Base-by-base conservation (phyloP, 2,888 invertebrate genomes). In the Bugula neritina region DNA sequence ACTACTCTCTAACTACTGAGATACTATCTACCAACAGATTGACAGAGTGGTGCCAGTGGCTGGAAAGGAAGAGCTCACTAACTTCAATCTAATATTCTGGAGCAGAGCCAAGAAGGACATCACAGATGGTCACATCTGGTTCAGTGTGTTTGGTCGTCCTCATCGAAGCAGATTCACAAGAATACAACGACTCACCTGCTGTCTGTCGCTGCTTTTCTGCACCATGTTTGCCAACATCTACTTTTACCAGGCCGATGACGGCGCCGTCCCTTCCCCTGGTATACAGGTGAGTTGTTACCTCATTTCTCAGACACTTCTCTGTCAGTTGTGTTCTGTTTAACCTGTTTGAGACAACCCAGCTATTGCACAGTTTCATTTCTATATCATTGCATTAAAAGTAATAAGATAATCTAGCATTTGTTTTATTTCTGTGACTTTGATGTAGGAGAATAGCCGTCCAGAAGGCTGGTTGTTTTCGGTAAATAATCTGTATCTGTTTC, bases 221-320 rank as follows among this genome's bases (percentile, higher is more conserved):
- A 79, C 82, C 34, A 84, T 85, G 84, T 74, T 85, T 72, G 80
- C 79, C 35, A 82, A 80, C 73, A 83, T 84, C 54, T 79, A 84
- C 80, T 84, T 74, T 72, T 75, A 74, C 69, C 54, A 69, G 35
- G 25, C 52, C 3, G 69, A 73, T 71, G 71, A 63, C 17, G 25
- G 31, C 31, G 43, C 10, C 43, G 17, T 17, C 17, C 43, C 43
- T 10, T 43, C 43, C 17, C 43, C 43, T 17, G 43, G 43, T 43
- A 43, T 43, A 5, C 43, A 43, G 43, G 43, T 43, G 43, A 43
- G 43, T n/a, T n/a, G n/a, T n/a, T n/a, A n/a, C n/a, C n/a, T n/a
- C n/a, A n/a, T n/a, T n/a, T n/a, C n/a, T n/a, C n/a, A n/a, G n/a
- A n/a, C n/a, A n/a, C n/a, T n/a, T n/a, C n/a, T n/a, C n/a, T n/a